Evolutionary conservation across 2,888 invertebrate genomes (phyloP), one percentile per base, ranked within the genome.

Genomic region (Electrophaes corylata): DNA sequence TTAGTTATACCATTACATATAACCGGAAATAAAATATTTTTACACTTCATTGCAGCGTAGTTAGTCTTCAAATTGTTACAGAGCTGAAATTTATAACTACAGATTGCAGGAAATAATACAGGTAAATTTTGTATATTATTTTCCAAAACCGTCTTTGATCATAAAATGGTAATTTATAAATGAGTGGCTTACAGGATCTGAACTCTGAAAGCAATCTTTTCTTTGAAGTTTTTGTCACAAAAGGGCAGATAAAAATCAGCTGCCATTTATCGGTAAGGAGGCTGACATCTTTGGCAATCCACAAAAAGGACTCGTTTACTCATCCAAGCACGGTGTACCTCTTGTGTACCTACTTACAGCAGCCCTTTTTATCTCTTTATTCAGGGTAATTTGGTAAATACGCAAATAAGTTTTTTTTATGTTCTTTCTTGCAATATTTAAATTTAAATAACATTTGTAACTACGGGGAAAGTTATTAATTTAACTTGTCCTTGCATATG

Each of bases 211-310:
- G 63, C 67, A 66, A 69, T 65, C 67, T 69, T 70, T 71, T 71
- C 74, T 75, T 77, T 76, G 69, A 72, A 72, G 70, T 68, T 67
- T 66, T 67, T 66, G 67, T 72, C 73, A 73, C 78, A 77, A 75
- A 75, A 69, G 73, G 66, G 64, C 60, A 70, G 77, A 81, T 81
- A 76, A 76, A 71, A 78, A 81, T 80, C 79, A 69, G 71, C 64
- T 72, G 73, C 67, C 70, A 73, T 76, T 75, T 78, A 79, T 78
- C 75, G 71, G 72, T 37, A 62, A 64, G 65, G 51, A 67, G 68
- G 66, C 73, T 71, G 63, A 69, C 69, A 73, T 75, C 73, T 75
- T 75, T 73, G 70, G 69, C 71, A 71, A 69, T 70, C 72, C 63
- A 69, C 59, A 72, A 11, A 76, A 73, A 71, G 72, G 74, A 75